A percentile compares a stretch with the other conserved stretches of the same genome.
These are phyloP conservation scores for Arizona elegans DNA, from an alignment of 2,113 vertebrate species.

Conservation along the genomic window DNA sequence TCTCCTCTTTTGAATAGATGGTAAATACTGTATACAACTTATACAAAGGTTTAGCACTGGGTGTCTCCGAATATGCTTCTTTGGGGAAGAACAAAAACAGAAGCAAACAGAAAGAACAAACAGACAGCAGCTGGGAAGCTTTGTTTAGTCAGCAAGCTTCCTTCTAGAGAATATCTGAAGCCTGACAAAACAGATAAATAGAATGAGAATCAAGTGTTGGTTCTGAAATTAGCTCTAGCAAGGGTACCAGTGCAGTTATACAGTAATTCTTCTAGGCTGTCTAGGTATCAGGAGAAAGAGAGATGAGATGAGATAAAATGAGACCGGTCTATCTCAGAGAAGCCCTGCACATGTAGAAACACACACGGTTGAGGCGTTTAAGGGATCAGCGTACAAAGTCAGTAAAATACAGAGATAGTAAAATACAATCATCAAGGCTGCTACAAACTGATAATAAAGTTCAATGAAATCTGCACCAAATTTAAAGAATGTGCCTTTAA, in stretches of 20 bases:
- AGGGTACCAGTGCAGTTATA: neutral
- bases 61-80: constrained; percentile 12
- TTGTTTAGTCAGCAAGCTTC: neutral
- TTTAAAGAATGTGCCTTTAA: neutral
- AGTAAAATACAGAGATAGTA: no score
- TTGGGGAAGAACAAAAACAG: constrained; percentile 39
- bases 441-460: neutral
- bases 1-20: neutral
- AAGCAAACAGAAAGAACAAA: neutral
- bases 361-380: no score
- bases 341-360: neutral
- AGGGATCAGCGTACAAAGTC: neutral
- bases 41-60: constrained; percentile 28
- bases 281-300: neutral
- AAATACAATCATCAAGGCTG: neutral
- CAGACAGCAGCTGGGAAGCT: neutral
- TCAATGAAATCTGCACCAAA: neutral
- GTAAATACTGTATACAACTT: constrained; percentile 30
- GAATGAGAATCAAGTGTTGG: neutral
- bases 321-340: neutral
- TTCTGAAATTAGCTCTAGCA: constrained; percentile 17
- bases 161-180: constrained; percentile 15
- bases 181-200: constrained; percentile 28
- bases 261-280: neutral
- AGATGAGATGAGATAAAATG: neutral